Conservation (phyloP, 2,113 vertebrate species). For the Cebidichthys violaceus region DNA sequence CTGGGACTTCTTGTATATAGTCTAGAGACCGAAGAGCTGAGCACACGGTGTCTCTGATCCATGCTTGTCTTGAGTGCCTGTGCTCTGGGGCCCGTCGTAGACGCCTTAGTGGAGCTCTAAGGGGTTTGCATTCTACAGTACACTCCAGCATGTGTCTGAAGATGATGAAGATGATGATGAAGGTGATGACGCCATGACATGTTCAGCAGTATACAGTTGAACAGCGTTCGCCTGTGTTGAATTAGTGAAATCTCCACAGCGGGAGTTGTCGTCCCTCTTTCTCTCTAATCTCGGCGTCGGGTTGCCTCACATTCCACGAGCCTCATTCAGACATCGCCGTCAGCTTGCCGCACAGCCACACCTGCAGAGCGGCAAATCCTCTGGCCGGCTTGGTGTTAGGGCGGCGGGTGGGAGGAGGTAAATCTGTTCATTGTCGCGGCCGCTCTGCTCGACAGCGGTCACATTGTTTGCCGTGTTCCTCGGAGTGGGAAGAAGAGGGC, state of each 20-base stretch:
- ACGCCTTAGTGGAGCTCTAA: neutral
- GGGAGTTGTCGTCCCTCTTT: neutral
- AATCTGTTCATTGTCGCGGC: conserved; percentile 54
- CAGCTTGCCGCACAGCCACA: conserved; percentile 30
- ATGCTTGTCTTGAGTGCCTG: no score
- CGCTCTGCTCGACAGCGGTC: conserved; percentile 19
- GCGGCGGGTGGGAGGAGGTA: conserved; percentile 21
- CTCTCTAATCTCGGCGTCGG: conserved; percentile 24
- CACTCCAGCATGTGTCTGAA: neutral
- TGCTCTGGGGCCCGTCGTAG: no score
- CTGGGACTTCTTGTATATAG: no score
- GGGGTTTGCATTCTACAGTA: neutral
- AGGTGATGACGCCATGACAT: no score
- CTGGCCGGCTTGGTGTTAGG: neutral
- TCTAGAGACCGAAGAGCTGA: no score
- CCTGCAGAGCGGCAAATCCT: conserved; percentile 40
- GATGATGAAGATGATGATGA: no score
- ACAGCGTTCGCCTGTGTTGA: neutral
- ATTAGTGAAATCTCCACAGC: neutral
- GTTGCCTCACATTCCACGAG: conserved; percentile 50
- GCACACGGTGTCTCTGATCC: no score
- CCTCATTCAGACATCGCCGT: conserved; percentile 38
- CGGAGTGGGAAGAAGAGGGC: conserved; percentile 35
- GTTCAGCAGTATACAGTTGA: no score
- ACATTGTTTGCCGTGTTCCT: conserved; percentile 44